These are phyloP conservation scores for Stichodactyla mertensii DNA, from an alignment of 64 coral and sea anemone genomes.

Conservation along the genomic window DNA sequence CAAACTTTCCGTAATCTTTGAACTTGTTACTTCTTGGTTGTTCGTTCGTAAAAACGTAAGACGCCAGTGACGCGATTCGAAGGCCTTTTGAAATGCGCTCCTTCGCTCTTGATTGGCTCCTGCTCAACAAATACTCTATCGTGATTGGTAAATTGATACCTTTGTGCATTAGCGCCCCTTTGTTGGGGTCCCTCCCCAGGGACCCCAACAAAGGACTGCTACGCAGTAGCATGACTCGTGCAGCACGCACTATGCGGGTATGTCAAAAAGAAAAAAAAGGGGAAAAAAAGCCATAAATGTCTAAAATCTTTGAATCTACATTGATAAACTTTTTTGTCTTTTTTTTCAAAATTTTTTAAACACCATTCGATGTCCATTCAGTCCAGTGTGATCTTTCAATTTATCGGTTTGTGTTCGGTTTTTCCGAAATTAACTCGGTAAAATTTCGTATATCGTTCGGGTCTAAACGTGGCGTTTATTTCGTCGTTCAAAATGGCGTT, in stretches of 20 bases:
- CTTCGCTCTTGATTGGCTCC: slow-evolving; percentile 74
- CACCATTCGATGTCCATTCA: too few species aligned
- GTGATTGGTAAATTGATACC: not conserved
- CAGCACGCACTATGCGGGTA: too few species aligned
- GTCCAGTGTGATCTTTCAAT: too few species aligned
- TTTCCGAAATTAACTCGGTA: not conserved
- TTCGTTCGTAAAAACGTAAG: slow-evolving; percentile 40
- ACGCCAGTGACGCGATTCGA: slow-evolving; percentile 35
- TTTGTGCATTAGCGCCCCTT: not conserved
- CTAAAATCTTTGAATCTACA: too few species aligned
- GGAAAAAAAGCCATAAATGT: too few species aligned
- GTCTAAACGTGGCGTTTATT: slow-evolving; percentile 44
- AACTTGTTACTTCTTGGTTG: not conserved
- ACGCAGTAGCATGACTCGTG: too few species aligned
- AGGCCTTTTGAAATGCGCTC: slow-evolving; percentile 84
- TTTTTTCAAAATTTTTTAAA: too few species aligned
- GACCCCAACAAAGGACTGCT: too few species aligned
- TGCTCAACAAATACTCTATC: not conserved
- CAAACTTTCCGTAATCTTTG: not conserved
- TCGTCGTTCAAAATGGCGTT: slow-evolving; percentile 72
- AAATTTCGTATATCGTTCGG: slow-evolving; percentile 3
- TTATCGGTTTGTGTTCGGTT: not conserved
- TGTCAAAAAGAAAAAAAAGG: too few species aligned
- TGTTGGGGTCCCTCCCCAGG: too few species aligned
- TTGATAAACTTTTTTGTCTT: too few species aligned